These are phyloP conservation scores for Ormyrus pomaceus DNA, from an alignment of 2,888 invertebrate species.

Conservation along the genomic window DNA sequence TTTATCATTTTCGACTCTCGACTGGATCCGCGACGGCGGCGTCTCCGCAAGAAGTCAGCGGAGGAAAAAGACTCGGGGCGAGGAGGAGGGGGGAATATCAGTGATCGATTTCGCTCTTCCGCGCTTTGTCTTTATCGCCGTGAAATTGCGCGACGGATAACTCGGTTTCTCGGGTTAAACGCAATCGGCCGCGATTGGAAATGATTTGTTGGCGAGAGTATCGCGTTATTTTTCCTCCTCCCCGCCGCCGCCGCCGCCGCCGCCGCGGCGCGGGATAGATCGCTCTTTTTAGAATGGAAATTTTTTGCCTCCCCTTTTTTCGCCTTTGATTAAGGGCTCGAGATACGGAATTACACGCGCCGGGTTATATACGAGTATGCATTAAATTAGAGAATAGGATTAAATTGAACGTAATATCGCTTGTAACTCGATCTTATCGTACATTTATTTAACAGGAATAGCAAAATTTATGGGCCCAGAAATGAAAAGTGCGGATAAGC, in stretches of 20 bases:
- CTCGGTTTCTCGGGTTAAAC: constrained; percentile 33
- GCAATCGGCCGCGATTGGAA: constrained; percentile 27
- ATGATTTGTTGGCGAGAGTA: constrained; percentile 27
- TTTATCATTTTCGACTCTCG: constrained; percentile 51
- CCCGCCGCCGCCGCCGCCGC: neutral
- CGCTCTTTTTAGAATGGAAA: neutral
- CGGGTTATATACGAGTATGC: no score
- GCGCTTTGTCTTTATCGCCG: constrained; percentile 36
- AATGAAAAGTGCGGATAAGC: no score
- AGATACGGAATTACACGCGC: neutral
- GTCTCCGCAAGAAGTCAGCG: neutral
- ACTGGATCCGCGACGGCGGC: neutral
- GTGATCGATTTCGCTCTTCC: constrained; percentile 42
- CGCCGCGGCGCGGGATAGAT: no score
- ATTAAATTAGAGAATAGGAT: no score
- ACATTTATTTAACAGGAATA: no score
- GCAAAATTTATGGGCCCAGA: no score
- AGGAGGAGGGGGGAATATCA: neutral
- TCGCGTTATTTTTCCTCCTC: neutral
- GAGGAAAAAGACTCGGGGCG: neutral
- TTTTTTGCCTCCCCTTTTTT: neutral
- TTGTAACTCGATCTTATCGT: no score
- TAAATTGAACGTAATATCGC: no score
- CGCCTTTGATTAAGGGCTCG: no score
- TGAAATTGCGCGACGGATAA: constrained; percentile 45